Conservation (phyloP, 2,113 vertebrate species). For the Murina feae region DNA sequence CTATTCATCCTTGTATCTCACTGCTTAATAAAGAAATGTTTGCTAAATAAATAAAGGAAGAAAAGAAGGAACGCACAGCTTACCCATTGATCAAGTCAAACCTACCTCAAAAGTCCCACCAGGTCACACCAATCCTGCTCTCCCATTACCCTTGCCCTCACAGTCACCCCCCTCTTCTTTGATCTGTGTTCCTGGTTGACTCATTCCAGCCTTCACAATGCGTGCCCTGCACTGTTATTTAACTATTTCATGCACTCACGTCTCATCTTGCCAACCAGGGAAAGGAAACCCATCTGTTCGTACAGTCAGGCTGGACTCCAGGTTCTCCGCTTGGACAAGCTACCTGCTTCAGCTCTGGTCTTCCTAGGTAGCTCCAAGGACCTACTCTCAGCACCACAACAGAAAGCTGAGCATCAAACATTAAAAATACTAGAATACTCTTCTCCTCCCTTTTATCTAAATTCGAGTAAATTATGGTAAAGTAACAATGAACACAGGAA, state of each 20-base stretch:
- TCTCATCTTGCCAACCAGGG: not conserved
- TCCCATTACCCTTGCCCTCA: not conserved
- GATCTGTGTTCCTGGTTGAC: not conserved
- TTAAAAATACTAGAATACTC: not conserved
- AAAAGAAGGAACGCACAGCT: not conserved
- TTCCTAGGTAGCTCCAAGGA: not conserved
- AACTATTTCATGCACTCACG: not conserved
- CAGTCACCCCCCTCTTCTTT: not conserved
- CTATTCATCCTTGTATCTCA: not conserved
- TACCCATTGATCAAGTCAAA: not conserved
- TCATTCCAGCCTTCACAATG: not conserved
- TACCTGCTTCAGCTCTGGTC: not conserved
- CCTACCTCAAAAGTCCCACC: not conserved
- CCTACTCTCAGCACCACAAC: not conserved
- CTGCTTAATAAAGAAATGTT: not conserved
- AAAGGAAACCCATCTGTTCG: not conserved
- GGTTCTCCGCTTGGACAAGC: not conserved
- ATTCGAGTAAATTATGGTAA: not conserved
- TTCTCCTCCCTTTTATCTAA: conserved; percentile 12
- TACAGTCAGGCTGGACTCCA: not conserved
- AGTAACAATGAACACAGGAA: conserved; percentile 7
- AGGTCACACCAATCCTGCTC: not conserved
- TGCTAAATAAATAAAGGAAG: not conserved
- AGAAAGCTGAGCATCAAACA: not conserved
- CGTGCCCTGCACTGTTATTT: not conserved